Evolutionary conservation across 2,888 invertebrate species (phyloP).

Genomic region (Nephrotoma appendiculata): DNA sequence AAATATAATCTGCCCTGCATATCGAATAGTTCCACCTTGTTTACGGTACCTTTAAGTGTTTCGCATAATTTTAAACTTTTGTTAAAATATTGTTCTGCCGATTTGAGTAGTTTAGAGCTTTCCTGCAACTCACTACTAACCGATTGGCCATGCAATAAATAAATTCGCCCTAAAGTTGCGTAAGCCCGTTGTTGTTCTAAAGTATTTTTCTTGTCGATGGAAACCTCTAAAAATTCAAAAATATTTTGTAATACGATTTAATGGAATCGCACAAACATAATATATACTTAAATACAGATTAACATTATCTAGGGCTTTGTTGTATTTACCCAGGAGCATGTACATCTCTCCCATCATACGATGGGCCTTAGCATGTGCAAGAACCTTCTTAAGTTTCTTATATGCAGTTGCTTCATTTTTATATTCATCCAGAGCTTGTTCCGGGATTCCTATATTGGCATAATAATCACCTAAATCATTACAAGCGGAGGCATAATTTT

Average conservation of each 20-base stretch:
- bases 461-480: constrained; percentile 63
- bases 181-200: constrained; percentile 81
- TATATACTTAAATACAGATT: constrained; percentile 60
- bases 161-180: constrained; percentile 74
- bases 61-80: constrained; percentile 67
- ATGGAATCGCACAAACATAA: constrained; percentile 5
- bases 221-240: constrained; percentile 37
- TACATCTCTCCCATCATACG: constrained; percentile 81
- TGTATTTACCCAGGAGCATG: constrained; percentile 55
- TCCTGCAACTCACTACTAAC: constrained; percentile 33
- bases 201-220: constrained; percentile 49
- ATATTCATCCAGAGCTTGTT: constrained; percentile 66
- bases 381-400: constrained; percentile 44
- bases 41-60: constrained; percentile 47
- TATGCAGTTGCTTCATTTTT: constrained; percentile 53
- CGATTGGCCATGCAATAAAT: constrained; percentile 55
- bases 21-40: constrained; percentile 57
- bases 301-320: constrained; percentile 63
- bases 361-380: constrained; percentile 66
- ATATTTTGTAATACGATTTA: background rate
- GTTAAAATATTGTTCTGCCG: constrained; percentile 62
- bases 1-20: constrained; percentile 75
- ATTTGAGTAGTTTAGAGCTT: constrained; percentile 40
- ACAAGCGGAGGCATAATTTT: constrained; percentile 48
- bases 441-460: constrained; percentile 46